Base-by-base conservation (phyloP, 2,888 invertebrate genomes). In the Stenodera caucasica region DNA sequence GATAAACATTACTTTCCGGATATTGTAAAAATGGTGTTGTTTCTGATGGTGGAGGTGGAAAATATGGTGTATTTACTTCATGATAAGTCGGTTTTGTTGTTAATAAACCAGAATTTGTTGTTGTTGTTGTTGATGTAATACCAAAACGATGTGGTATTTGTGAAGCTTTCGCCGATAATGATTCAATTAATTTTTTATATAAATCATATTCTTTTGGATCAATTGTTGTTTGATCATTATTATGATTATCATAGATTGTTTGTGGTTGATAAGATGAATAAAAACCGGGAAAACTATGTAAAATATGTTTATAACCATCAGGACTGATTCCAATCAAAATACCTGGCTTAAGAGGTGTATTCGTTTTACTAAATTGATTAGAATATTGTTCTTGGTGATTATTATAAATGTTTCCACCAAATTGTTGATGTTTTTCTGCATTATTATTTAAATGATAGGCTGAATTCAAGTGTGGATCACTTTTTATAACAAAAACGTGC, bases 401-500 rank as follows among this genome's bases (percentile, higher is more conserved):
- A 55, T 58, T 55, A 49, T 61, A 61, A 23, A 57, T 21, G 12
- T 53, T 53, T 26, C 23, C 23, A 33, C 7, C 35, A 15, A 12
- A 14, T 23, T 51, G 30, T 35, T 51, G 49, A 30, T 52, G 55
- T 37, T 55, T 55, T 49, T 49, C 57, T 3, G 49, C 50, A 15
- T 56, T 56, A 26, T 55, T 55, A 33, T 56, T 49, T 23, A 18
- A 26, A 33, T 56, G 50, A 56, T 57, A 49, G 5, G 56, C 40
- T 7, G 49, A 30, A 50, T 56, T 56, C n/a, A 55, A 35, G 18
- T 53, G 49, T 12, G 57, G 45, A 50, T 75, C 69, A 57, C 69
- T 72, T 69, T 83, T 83, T 12, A 89, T 84, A 15, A 89, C 85
- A 69, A 87, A 90, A n/a, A 86, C 85, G 75, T 86, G 83, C 1